These are phyloP conservation scores for Drosophila suboccidentalis DNA, from an alignment of 2,888 invertebrate genomes.

Conservation along the genomic window DNA sequence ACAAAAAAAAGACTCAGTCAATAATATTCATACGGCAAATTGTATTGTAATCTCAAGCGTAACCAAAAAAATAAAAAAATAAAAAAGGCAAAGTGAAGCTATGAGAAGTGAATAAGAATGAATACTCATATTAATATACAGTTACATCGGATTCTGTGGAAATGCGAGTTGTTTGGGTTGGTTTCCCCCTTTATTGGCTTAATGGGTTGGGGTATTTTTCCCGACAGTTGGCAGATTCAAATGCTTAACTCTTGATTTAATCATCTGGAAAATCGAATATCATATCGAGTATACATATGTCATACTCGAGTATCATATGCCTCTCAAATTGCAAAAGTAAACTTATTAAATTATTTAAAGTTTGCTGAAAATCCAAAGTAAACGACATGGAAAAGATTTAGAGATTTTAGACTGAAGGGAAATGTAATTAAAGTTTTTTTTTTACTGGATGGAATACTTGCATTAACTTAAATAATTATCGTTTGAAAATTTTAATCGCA, in stretches of 20 bases:
- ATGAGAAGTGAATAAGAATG: slow-evolving; percentile 9
- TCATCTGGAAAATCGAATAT: slow-evolving; percentile 46
- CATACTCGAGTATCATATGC: slow-evolving; percentile 4
- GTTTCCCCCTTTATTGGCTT: background rate
- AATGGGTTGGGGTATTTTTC: slow-evolving; percentile 8
- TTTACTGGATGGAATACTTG: background rate
- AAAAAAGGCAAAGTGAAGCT: background rate
- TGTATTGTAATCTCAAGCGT: slow-evolving; percentile 39
- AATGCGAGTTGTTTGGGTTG: background rate
- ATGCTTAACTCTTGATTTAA: slow-evolving; percentile 36
- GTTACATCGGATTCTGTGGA: slow-evolving; percentile 11
- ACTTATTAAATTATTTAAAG: slow-evolving; percentile 1
- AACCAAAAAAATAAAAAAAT: background rate
- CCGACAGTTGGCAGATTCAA: slow-evolving; percentile 26
- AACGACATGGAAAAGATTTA: background rate
- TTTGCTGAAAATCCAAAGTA: background rate
- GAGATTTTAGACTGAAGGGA: background rate
- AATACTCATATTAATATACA: slow-evolving; percentile 21
- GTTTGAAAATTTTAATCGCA: background rate
- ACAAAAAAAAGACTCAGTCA: slow-evolving; percentile 13
- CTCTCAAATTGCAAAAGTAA: background rate
- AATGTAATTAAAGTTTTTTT: background rate
- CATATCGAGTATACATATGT: slow-evolving; percentile 3
- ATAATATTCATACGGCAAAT: slow-evolving; percentile 50
- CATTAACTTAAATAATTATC: background rate